These are phyloP conservation scores for Archocentrus centrarchus DNA, from an alignment of 2,113 vertebrate species.

Conservation along the genomic window DNA sequence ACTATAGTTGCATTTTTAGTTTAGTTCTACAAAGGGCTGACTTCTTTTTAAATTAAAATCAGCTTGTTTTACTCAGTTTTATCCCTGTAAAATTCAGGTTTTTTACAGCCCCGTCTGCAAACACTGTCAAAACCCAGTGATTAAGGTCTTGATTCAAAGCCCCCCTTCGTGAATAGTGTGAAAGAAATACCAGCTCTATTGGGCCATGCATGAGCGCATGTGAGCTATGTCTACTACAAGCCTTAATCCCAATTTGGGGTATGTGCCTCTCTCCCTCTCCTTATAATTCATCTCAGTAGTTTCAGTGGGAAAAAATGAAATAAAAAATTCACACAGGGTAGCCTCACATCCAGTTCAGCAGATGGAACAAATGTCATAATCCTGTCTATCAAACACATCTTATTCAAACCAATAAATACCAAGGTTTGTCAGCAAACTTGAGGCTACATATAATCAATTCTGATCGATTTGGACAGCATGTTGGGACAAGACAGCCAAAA, in stretches of 20 bases:
- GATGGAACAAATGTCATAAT: constrained; percentile 1
- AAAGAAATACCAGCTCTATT: constrained; percentile 83
- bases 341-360: constrained; percentile 10
- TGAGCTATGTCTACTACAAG: constrained; percentile 83
- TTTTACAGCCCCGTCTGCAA: constrained; percentile 26
- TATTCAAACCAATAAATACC: constrained; percentile 4
- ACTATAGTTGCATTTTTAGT: not conserved
- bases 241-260: constrained; percentile 70
- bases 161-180: constrained; percentile 73
- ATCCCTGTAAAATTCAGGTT: constrained; percentile 1
- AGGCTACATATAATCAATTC: not conserved
- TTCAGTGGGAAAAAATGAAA: constrained; percentile 24
- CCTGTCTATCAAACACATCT: not conserved
- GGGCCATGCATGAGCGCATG: constrained; percentile 81
- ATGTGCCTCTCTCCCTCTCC: constrained; percentile 58
- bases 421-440: not conserved
- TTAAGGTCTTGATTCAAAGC: constrained; percentile 65
- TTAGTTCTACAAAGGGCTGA: not conserved
- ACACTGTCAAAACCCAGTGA: constrained; percentile 44
- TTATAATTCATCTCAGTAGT: constrained; percentile 53
- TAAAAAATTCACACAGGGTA: constrained; percentile 13
- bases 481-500: constrained; percentile 8
- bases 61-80: not conserved
- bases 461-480: not conserved
- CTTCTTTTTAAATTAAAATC: not conserved